These are phyloP conservation scores for Solea senegalensis DNA, from an alignment of 2,113 vertebrate species.

Conservation along the genomic window DNA sequence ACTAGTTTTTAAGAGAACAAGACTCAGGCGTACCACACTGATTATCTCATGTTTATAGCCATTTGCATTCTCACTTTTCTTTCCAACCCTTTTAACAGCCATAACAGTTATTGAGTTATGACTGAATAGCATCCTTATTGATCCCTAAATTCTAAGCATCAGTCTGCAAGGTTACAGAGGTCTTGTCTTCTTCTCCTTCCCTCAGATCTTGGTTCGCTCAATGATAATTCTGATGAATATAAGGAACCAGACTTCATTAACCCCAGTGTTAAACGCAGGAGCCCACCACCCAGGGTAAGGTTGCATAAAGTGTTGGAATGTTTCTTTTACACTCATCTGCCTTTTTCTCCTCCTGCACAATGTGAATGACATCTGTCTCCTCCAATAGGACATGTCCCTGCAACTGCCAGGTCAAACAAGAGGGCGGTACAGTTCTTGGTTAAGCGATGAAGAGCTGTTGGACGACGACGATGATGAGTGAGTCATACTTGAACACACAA, in stretches of 20 bases:
- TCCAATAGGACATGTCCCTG: constrained; percentile 70
- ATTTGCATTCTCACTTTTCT: not conserved
- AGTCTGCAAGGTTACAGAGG: not conserved
- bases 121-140: too few relatives aligned
- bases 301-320: not conserved
- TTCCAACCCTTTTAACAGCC: not conserved
- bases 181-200: not conserved
- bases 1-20: not conserved
- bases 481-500: constrained; percentile 42
- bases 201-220: constrained; percentile 41
- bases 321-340: not conserved
- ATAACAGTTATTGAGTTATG: too few relatives aligned
- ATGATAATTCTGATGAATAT: constrained; percentile 72
- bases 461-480: constrained; percentile 71
- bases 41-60: not conserved
- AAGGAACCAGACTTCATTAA: constrained; percentile 58
- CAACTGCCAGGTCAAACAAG: constrained; percentile 44
- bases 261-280: constrained; percentile 33
- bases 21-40: not conserved
- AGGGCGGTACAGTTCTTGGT: constrained; percentile 58
- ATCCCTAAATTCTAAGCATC: too few relatives aligned
- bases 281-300: constrained; percentile 66
- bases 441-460: constrained; percentile 79
- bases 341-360: not conserved
- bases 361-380: constrained; percentile 29